phyloP scores from a whole-genome alignment of 2,888 invertebrate species.

The Ametastegia equiseti region DNA sequence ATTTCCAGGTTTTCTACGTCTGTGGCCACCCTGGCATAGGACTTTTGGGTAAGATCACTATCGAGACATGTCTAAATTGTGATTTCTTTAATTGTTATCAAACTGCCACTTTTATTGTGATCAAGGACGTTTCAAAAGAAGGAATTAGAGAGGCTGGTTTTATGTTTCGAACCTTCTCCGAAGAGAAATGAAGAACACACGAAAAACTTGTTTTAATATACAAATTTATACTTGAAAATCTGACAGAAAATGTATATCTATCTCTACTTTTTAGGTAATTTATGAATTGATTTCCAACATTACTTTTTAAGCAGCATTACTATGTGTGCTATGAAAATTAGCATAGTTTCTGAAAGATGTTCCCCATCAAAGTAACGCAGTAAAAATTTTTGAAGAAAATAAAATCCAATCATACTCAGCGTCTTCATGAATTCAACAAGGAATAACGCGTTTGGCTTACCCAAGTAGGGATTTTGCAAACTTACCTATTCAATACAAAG shows the following conservation, averaged over 20 bases:
- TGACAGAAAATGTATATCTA: neutral
- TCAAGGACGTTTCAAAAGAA: no score
- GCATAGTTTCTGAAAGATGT: neutral
- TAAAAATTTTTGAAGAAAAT: neutral
- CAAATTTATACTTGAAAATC: conserved; percentile 20
- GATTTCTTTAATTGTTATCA: no score
- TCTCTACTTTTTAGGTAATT: neutral
- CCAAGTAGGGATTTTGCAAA: neutral
- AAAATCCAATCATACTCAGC: neutral
- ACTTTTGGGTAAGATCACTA: no score
- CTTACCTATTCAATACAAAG: neutral
- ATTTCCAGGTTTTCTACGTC: no score
- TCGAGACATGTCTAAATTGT: no score
- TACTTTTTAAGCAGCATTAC: neutral
- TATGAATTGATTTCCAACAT: neutral
- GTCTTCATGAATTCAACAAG: neutral
- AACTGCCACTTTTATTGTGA: no score
- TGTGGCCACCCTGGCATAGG: no score
- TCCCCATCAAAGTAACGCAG: neutral
- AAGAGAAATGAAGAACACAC: neutral
- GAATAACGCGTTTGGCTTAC: neutral
- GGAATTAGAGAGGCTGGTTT: no score
- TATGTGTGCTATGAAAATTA: neutral
- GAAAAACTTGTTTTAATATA: conserved; percentile 11
- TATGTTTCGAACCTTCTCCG: no score